Base-by-base conservation (phyloP, 2,888 invertebrate species). In the Hoplodrina blanda region DNA sequence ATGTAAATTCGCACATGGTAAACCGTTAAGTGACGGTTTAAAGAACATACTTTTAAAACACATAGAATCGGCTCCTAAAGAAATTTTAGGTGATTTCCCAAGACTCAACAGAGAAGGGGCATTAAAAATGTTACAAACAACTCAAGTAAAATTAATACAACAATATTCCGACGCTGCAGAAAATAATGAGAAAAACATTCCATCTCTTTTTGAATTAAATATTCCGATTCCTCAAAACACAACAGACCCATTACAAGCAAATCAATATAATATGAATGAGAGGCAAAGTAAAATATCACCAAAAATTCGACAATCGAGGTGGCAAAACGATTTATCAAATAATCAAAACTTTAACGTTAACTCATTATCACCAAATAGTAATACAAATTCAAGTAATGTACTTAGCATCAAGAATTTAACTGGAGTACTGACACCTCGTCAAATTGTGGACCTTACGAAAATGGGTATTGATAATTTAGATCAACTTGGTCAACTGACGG, bases 1-100 rank as follows among this genome's bases (percentile, higher is more conserved):
- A 76, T 99, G 99, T 95, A 98, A 99, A 93, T 99, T 99, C 93
- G 98, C 98, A 41, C 99, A 99, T 91, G 97, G 97, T 25, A 97
- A 97, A 85, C 98, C 98, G 0, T 96, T 99, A n/a, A 97, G 97
- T 64, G 99, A 99, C 78, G 97, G 97, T 88, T 96, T 98, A 75
- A 96, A 97, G 87, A 97, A 96, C 83, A 96, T 97, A 75, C 90
- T 97, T 72, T 89, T 97, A 8, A 97, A 97, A 96, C 98, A 98
- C 91, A 97, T 98, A 89, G 98, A 98, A 93, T 98, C 98, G 1
- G 98, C 98, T 0, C 98, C 98, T 1, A 98, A 98, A 92, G 98
- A 98, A 93, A 98, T 98, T 86, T 96, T 98, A 66, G 98, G 98
- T n/a, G 98, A 98, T 89, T 98, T 98, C 86, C 98, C 98, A 55